Percentiles rank a stretch among this genome's conserved stretches.
phyloP scores from a whole-genome alignment of 30 jellyfish, hydroid and myxozoan genomes.

The Haliclystus octoradiatus region DNA sequence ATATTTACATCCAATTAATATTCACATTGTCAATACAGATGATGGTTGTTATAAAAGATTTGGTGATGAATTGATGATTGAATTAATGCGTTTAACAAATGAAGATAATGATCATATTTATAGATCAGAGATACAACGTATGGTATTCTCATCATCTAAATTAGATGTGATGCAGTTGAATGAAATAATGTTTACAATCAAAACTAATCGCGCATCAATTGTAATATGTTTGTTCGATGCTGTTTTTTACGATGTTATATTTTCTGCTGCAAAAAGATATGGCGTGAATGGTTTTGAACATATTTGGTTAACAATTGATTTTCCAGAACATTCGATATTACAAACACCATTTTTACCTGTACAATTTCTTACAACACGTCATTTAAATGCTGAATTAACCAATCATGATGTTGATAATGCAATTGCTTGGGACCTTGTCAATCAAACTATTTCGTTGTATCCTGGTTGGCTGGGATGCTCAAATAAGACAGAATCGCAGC shows the following conservation, averaged over 20 bases:
- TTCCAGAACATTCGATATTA: too few relatives aligned
- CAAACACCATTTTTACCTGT: too few relatives aligned
- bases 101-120: too few relatives aligned
- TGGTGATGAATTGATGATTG: too few relatives aligned
- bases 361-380: too few relatives aligned
- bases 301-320: neutral
- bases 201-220: neutral
- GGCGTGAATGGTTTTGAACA: neutral
- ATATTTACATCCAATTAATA: neutral
- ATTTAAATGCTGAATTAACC: too few relatives aligned
- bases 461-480: neutral
- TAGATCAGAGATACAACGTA: too few relatives aligned
- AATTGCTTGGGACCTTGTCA: too few relatives aligned
- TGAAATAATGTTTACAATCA: neutral
- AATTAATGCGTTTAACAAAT: too few relatives aligned
- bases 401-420: too few relatives aligned
- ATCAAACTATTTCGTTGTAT: neutral
- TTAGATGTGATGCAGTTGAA: neutral
- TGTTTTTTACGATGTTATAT: neutral
- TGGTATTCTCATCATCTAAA: neutral
- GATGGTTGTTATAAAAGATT: neutral
- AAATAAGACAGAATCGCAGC: neutral
- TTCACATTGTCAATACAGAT: neutral
- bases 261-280: neutral
- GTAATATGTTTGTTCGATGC: neutral